Evolutionary conservation across 2,113 vertebrate genomes (phyloP), one percentile per base, ranked within the genome.

Genomic region (Pardalotus punctatus): DNA sequence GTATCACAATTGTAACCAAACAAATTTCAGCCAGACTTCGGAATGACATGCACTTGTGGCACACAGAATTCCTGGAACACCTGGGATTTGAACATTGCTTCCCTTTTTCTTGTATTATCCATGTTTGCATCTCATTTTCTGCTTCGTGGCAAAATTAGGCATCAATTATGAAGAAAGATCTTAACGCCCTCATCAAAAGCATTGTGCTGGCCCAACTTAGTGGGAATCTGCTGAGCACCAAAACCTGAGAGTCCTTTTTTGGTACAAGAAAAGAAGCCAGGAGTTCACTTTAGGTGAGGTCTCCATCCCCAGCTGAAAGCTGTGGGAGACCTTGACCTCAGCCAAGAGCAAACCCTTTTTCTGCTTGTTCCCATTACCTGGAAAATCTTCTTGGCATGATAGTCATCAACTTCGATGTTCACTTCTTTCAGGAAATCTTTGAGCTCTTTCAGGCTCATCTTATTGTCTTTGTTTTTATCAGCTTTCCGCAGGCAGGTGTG

Each of bases 381-480:
- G 92, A 99, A 99, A 83, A 99, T 97, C 10, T 98, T 83, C 40
- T 97, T 96, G 22, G 99, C 99, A 1, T 99, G 99, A n/a, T 76
- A 86, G 84, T 99, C 99, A 2, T 98, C 97, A 1, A 99, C 98
- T 61, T 99, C 98, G 12, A 99, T 94, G 90, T 99, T 99, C 79
- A 99, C 98, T 94, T 99, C 98, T 67, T 98, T 98, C 96, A 99
- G 96, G 94, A 99, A 99, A 89, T 98, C 86, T 95, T 99, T 99
- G 74, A 99, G 94, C 94, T 99, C 99, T 89, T 99, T 99, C 88
- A 99, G 98, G 73, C 94, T 98, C 99, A 99, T 99, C 96, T 98
- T 99, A 96, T 99, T 99, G 98, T 99, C 99, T 9, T 97, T 97
- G 81, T 99, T 99, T 91, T 99, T 99, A 96, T 99, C 99, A 23